Conservation (phyloP, 2,797 vertebrate genomes). For the Gambelia wislizenii region DNA sequence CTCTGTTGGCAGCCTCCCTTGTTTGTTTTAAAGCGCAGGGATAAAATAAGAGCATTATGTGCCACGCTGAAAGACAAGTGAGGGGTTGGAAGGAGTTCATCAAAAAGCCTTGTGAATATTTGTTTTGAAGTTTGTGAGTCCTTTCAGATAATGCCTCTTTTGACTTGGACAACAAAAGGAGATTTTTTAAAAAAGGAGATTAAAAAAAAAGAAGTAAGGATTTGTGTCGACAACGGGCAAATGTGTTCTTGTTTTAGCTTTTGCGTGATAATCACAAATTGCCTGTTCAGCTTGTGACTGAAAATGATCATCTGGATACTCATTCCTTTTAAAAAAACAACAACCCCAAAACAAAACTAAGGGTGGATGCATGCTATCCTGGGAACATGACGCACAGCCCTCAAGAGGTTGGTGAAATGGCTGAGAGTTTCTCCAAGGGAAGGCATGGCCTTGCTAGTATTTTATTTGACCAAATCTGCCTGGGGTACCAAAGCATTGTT, state of each 20-base stretch:
- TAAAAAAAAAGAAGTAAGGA: conserved; percentile 62
- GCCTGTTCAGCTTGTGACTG: neutral
- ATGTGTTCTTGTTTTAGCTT: neutral
- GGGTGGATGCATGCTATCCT: neutral
- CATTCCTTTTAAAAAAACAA: too few species aligned
- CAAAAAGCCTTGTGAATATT: conserved; percentile 40
- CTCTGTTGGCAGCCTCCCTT: conserved; percentile 48
- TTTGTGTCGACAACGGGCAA: neutral
- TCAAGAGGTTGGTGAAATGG: neutral
- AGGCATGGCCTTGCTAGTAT: too few species aligned
- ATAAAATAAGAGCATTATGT: conserved; percentile 33
- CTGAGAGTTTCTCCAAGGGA: neutral
- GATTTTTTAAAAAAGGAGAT: too few species aligned
- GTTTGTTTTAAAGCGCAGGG: conserved; percentile 55
- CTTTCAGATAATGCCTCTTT: conserved; percentile 48
- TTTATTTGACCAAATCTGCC: neutral
- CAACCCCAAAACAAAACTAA: neutral
- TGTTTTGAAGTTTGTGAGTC: conserved; percentile 48
- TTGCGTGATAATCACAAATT: neutral
- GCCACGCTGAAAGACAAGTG: conserved; percentile 53
- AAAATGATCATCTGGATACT: neutral
- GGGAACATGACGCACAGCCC: neutral
- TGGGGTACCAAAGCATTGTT: neutral
- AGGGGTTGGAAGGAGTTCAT: conserved; percentile 39
- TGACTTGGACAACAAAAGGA: conserved; percentile 65